A percentile compares a stretch with the other conserved stretches of the same genome.
phyloP scores from a whole-genome alignment of 2,113 vertebrate genomes.

The Jaculus jaculus region DNA sequence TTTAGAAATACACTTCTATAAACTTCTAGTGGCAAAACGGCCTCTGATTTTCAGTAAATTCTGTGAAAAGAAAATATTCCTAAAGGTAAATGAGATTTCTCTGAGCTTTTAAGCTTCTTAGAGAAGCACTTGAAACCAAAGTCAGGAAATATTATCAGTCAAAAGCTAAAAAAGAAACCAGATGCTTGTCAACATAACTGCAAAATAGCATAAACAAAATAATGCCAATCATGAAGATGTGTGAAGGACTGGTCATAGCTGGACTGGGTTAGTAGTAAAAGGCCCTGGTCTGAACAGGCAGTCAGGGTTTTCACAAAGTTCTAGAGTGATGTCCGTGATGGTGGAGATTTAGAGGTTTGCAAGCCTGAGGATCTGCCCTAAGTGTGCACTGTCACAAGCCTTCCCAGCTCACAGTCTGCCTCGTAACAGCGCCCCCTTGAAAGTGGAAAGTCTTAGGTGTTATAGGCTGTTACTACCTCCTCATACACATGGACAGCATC shows the following conservation, averaged over 20 bases:
- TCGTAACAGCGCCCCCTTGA: neutral
- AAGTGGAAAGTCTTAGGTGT: neutral
- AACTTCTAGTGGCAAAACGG: neutral
- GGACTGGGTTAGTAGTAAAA: neutral
- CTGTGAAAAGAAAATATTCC: neutral
- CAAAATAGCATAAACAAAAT: neutral
- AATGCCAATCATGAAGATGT: neutral
- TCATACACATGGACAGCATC: too few species aligned
- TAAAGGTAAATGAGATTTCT: neutral
- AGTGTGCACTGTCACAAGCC: neutral
- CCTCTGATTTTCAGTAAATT: conserved; percentile 10
- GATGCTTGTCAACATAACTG: neutral
- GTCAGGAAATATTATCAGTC: neutral
- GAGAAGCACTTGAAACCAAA: neutral
- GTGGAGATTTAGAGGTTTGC: neutral
- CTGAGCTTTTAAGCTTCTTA: neutral
- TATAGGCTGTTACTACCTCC: neutral
- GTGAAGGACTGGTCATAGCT: too few species aligned
- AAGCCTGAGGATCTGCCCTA: neutral
- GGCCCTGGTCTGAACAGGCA: neutral
- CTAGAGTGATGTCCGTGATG: neutral
- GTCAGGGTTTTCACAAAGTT: neutral
- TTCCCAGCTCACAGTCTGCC: neutral
- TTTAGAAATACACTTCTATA: conserved; percentile 12
- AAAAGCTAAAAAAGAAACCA: neutral